Conservation (phyloP, 2,113 vertebrate species). For the Puffinus mauretanicus region DNA sequence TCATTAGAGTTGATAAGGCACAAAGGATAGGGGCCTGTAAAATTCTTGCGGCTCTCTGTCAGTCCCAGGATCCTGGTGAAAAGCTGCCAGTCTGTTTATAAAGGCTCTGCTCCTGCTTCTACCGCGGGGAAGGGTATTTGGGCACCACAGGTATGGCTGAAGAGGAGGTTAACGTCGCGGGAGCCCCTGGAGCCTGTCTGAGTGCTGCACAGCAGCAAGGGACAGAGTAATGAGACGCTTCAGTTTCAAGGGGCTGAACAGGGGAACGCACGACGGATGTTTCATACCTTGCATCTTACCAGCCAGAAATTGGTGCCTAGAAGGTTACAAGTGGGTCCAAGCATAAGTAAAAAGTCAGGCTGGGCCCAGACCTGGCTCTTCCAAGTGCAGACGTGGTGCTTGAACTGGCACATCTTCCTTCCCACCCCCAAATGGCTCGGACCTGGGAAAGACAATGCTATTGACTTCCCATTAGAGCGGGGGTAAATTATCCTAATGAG, state of each 20-base stretch:
- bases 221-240: not conserved
- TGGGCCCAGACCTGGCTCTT: not conserved
- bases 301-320: not conserved
- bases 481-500: not conserved
- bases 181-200: not conserved
- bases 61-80: not conserved
- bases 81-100: not conserved
- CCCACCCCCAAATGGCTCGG: fast-evolving
- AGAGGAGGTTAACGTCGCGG: not conserved
- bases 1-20: not conserved
- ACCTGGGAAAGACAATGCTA: not conserved
- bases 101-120: not conserved
- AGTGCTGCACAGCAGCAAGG: not conserved
- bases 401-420: not conserved
- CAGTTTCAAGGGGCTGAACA: not conserved
- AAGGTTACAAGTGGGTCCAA: not conserved
- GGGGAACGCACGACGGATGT: not conserved
- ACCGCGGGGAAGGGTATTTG: not conserved
- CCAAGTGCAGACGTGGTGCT: not conserved
- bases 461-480: not conserved
- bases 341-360: not conserved
- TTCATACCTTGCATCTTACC: not conserved
- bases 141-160: not conserved
- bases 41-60: not conserved
- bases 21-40: not conserved